Percentiles rank a stretch among this genome's conserved stretches.
phyloP scores from a whole-genome alignment of 2,888 invertebrate genomes.

The Ichneumoninae sp. region DNA sequence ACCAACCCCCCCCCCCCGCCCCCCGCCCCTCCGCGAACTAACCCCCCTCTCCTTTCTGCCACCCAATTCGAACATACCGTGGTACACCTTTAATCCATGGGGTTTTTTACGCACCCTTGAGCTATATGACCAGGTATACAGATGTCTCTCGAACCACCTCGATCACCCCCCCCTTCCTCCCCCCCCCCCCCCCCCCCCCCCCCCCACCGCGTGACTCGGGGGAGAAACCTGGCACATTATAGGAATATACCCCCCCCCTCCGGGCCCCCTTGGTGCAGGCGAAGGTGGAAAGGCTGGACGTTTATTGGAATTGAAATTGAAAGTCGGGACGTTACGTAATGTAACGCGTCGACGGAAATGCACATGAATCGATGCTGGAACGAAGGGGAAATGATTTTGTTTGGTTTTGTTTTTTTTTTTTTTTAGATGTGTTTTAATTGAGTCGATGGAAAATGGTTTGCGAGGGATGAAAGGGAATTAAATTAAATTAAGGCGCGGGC shows the following conservation, averaged over 20 bases:
- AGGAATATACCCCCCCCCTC: background rate
- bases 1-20: no score
- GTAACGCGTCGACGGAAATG: slow-evolving; percentile 3
- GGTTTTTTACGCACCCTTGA: slow-evolving; percentile 19
- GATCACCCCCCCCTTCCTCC: background rate
- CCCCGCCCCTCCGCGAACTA: background rate
- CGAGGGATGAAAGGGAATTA: background rate
- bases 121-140: background rate
- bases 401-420: background rate
- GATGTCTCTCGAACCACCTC: background rate
- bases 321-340: slow-evolving; percentile 9
- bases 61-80: slow-evolving; percentile 15
- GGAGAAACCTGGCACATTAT: no score
- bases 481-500: no score
- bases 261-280: background rate
- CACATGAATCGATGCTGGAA: background rate
- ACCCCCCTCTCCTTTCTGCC: background rate
- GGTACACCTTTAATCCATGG: slow-evolving; percentile 42
- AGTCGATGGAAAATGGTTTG: background rate
- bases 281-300: background rate
- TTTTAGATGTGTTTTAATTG: background rate
- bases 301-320: slow-evolving; percentile 9
- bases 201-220: no score
- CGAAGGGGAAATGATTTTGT: background rate
- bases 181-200: background rate